Percentiles rank a stretch among this genome's conserved stretches.
These are phyloP conservation scores for Xylophagus ater DNA, from an alignment of 2,888 invertebrate genomes.

Conservation along the genomic window DNA sequence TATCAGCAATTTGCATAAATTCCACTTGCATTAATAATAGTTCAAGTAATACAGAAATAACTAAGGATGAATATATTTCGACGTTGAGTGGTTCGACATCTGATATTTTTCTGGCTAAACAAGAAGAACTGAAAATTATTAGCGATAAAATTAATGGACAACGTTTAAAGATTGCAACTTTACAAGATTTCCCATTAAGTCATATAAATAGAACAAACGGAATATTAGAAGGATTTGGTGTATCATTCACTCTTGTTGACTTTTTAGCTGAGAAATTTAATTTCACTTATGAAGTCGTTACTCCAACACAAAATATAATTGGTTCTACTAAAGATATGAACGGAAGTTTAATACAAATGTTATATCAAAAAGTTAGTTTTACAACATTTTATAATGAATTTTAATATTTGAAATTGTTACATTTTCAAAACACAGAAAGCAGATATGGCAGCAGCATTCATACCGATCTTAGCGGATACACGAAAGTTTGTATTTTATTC, in stretches of 20 bases:
- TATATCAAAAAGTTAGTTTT: constrained; percentile 46
- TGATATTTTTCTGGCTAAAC: constrained; percentile 20
- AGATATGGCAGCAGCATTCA: constrained; percentile 68
- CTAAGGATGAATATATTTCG: not conserved
- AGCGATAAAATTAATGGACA: constrained; percentile 26
- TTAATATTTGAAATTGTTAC: constrained; percentile 2
- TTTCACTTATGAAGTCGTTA: constrained; percentile 60
- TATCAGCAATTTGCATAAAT: constrained; percentile 16
- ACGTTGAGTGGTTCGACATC: not conserved
- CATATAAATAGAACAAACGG: constrained; percentile 45
- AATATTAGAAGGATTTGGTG: constrained; percentile 50
- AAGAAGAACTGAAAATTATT: constrained; percentile 21
- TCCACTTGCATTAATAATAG: constrained; percentile 8
- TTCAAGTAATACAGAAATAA: not conserved
- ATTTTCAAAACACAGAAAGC: constrained; percentile 44
- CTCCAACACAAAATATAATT: constrained; percentile 50
- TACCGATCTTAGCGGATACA: constrained; percentile 54
- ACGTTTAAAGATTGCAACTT: constrained; percentile 31
- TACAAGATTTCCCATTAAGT: constrained; percentile 53
- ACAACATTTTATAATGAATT: constrained; percentile 5
- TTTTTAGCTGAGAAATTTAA: constrained; percentile 57
- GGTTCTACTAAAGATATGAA: constrained; percentile 42
- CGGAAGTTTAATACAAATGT: constrained; percentile 52
- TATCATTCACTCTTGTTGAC: constrained; percentile 59
- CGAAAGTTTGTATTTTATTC: constrained; percentile 46